A percentile compares a stretch with the other conserved stretches of the same genome.
Conservation (phyloP, 2,113 vertebrate genomes). For the Gila orcuttii region DNA sequence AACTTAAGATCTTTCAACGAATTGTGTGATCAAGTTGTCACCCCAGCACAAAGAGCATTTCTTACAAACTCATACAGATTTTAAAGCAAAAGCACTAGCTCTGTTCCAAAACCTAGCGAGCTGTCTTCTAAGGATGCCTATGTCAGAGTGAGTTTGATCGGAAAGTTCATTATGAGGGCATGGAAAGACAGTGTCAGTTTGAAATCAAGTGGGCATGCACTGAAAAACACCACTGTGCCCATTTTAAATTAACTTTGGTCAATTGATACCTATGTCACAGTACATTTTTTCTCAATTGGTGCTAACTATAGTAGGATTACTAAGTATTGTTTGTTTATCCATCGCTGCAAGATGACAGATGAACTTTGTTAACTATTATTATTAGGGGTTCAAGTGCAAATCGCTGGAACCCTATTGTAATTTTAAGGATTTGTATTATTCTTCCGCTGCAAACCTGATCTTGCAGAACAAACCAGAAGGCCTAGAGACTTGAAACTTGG, state of each 20-base stretch:
- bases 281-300: background rate
- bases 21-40: background rate
- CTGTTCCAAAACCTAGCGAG: constrained; percentile 14
- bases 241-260: background rate
- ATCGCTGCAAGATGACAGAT: background rate
- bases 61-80: background rate
- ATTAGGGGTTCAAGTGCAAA: no score
- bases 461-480: no score
- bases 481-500: no score
- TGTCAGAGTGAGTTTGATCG: background rate
- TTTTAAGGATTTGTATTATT: no score
- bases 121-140: background rate
- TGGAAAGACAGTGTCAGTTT: background rate
- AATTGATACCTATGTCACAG: background rate
- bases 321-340: background rate
- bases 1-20: background rate
- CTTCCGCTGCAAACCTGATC: no score
- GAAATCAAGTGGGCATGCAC: background rate
- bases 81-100: background rate
- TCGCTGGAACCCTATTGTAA: no score
- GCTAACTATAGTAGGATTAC: background rate
- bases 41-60: constrained; percentile 24
- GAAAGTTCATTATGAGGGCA: background rate
- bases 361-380: background rate
- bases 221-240: background rate